These are phyloP conservation scores for Umimayanthus kanabou DNA, from an alignment of 92 coral and sea anemone genomes.

Conservation along the genomic window DNA sequence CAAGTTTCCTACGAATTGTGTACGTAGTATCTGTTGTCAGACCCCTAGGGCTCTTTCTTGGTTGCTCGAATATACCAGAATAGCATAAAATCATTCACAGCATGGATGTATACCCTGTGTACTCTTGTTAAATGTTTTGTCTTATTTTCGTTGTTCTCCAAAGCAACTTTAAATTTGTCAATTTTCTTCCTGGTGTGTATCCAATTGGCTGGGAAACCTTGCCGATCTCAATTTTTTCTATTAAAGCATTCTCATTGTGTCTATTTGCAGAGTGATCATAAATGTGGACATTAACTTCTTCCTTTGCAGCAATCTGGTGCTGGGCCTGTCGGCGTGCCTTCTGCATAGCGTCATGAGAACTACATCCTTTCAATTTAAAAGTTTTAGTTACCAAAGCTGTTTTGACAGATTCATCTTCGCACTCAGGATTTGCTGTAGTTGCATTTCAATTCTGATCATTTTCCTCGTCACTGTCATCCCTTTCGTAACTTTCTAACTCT, in stretches of 20 bases:
- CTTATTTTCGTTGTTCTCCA: slow-evolving; percentile 1
- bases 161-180: slow-evolving; percentile 37
- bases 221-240: slow-evolving; percentile 1
- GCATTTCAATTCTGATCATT: neutral
- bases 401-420: too few species aligned
- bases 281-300: slow-evolving; percentile 12
- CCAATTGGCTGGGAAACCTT: slow-evolving; percentile 26
- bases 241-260: slow-evolving; percentile 54
- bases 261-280: slow-evolving; percentile 23
- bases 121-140: neutral
- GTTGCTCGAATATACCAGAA: slow-evolving; percentile 44
- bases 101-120: slow-evolving; percentile 30
- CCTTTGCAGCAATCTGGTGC: neutral
- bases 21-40: neutral
- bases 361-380: slow-evolving; percentile 18
- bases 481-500: neutral
- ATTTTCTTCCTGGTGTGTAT: slow-evolving; percentile 54
- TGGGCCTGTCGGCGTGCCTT: slow-evolving; percentile 5
- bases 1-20: too few species aligned
- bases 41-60: slow-evolving; percentile 45
- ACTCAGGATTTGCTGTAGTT: neutral
- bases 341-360: neutral
- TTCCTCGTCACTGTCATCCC: neutral
- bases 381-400: slow-evolving; percentile 4
- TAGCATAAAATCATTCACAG: slow-evolving; percentile 36